Conservation (phyloP, 2,113 vertebrate species). For the Xiphorhynchus elegans region DNA sequence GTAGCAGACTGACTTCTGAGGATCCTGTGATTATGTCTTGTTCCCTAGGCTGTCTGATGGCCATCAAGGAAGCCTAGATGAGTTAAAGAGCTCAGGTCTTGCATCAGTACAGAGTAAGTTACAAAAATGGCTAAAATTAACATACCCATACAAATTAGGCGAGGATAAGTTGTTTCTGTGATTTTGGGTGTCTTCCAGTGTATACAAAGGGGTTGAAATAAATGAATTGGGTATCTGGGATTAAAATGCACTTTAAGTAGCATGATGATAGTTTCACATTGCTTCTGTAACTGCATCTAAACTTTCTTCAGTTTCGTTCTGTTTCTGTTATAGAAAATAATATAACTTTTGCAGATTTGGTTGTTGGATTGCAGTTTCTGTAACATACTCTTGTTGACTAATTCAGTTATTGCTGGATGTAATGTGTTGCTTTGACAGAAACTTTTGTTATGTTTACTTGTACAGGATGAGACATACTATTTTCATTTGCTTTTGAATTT, state of each 20-base stretch:
- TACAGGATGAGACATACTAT: not conserved
- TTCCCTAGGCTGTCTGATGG: not conserved
- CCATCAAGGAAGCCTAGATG: not conserved
- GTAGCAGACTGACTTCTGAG: not conserved
- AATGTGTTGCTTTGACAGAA: slow-evolving; percentile 4
- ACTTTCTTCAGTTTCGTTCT: not conserved
- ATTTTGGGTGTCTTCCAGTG: not conserved
- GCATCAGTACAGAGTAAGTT: not conserved
- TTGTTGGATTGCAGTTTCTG: not conserved
- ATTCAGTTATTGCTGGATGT: not conserved
- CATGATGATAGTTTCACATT: not conserved
- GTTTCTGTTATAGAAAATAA: not conserved
- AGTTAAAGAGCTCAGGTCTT: not conserved
- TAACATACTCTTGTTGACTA: not conserved
- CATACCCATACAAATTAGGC: not conserved
- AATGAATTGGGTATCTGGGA: not conserved
- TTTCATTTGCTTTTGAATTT: slow-evolving; percentile 11
- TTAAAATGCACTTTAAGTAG: not conserved
- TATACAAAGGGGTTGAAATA: not conserved
- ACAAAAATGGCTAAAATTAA: not conserved
- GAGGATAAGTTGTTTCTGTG: not conserved
- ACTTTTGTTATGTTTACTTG: not conserved
- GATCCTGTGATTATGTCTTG: not conserved
- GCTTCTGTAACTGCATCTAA: not conserved
- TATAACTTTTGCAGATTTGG: not conserved